Evolutionary conservation across 2,113 vertebrate species (phyloP), one percentile per base, ranked within the genome.

Genomic region (Diadophis punctatus): DNA sequence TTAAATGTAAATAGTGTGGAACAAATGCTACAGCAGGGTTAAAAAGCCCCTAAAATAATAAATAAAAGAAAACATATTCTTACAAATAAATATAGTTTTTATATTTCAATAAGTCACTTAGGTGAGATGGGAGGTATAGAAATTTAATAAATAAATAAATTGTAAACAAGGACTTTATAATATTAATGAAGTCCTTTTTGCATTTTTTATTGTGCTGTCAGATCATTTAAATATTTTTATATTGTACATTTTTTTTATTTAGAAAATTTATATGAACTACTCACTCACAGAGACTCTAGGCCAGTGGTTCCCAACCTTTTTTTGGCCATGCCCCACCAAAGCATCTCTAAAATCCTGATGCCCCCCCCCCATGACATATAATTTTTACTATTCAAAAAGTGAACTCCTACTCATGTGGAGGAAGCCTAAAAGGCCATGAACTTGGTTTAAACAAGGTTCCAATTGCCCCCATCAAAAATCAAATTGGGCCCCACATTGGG

Each of bases 131-230:
- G 30, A 68, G 5, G 5, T 68, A 34, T 68, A 68, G 4, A 94
- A 88, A 94, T 87, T 88, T 96, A 94, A 91, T 94, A 94, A 91
- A 88, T 93, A 58, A 94, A 91, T 94, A 94, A 91, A 87, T 93
- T 93, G 94, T 97, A 90, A 93, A 46, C 74, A 95, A 63, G 53
- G 94, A 94, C 94, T 93, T 92, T 95, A 60, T 96, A 96, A 93
- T 92, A 95, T 96, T 95, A 96, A 91, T 89, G 94, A 95, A 96
- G 91, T 87, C 95, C 89, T 96, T 95, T 96, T 56, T 96, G 4
- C 95, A 88, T 27, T 92, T 95, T 94, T 89, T 25, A 87, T 27
- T 86, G 46, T 87, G 68, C 2, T 80, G 68, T 80, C 16, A 80
- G 34, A 22, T 80, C 34, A 43, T 80, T 80, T 80, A 80, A 80